A percentile compares a stretch with the other conserved stretches of the same genome.
These are phyloP conservation scores for Andrena marginata DNA, from an alignment of 2,888 invertebrate genomes.

Conservation along the genomic window DNA sequence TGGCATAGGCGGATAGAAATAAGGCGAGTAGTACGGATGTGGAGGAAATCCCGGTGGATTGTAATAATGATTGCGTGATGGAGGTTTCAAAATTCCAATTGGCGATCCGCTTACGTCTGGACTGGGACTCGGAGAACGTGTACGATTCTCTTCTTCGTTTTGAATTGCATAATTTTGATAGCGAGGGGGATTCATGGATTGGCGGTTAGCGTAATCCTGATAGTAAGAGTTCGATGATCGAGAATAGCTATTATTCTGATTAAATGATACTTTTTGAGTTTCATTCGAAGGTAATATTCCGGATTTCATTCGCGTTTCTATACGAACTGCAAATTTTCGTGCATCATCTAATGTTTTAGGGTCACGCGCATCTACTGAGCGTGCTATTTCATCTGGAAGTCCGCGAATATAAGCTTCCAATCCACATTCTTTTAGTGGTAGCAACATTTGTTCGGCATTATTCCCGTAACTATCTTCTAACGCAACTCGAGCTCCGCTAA, in stretches of 20 bases:
- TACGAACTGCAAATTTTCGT: too few relatives aligned
- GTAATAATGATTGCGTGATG: background rate
- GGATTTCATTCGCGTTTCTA: too few relatives aligned
- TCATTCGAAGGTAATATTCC: too few relatives aligned
- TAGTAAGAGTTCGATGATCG: background rate
- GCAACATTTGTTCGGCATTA: background rate
- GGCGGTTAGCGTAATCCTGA: background rate
- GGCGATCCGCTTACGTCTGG: background rate
- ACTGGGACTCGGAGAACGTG: background rate
- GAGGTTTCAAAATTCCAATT: background rate
- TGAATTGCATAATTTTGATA: background rate
- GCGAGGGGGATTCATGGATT: background rate
- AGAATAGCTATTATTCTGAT: background rate
- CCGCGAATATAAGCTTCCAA: background rate
- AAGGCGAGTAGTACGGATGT: background rate
- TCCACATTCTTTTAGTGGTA: background rate
- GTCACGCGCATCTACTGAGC: background rate
- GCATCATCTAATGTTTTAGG: too few relatives aligned
- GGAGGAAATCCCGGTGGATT: background rate
- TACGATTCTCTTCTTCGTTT: background rate
- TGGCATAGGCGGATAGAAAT: background rate
- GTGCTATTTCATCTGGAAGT: background rate
- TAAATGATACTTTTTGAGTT: too few relatives aligned
- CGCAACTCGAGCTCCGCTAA: background rate
- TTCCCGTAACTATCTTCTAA: background rate